Evolutionary conservation across 92 coral and sea anemone species (phyloP), one percentile per base, ranked within the genome.

Genomic region (Epizoanthus scotinus): DNA sequence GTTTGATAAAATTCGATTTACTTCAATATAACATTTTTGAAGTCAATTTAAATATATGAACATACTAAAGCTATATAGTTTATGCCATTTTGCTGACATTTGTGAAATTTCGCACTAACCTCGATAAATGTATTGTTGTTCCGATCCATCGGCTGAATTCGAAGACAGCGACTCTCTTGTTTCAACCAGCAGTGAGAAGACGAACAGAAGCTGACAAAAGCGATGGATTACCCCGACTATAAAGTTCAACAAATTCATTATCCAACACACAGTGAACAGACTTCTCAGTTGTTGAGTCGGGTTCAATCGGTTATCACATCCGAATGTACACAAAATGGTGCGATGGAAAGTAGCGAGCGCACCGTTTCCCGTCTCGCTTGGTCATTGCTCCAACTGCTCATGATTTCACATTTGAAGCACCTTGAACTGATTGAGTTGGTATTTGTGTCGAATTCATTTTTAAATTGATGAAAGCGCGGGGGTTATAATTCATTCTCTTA

Each of bases 391-490:
- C 54, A 44, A 38, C 17, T n/a, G 28, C 17, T 59, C 81, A 21
- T 24, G 63, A 26, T 75, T 75, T 75, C 56, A 7, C 15, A 55
- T 12, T 75, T 58, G 36, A 75, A 44, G 57, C 26, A 20, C 20
- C 81, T 59, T 24, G 68, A 57, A 55, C 24, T 59, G 67, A 75
- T 59, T 36, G 81, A 58, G 28, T 59, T 59, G 68, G 67, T 75
- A 38, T 59, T 75, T 75, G 67, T 38, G 81, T 38, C 81, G 68
- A 58, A 75, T 75, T 75, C 66, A 75, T 59, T 75, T 75, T 75
- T 67, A 75, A 75, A 75, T 75, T 75, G 61, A 59, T 75, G 68
- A 75, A 75, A 75, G 81, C 47, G 81, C 81, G 68, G 81, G 81
- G 81, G 81, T 75, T 63, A 75, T 75, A 67, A 75, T 58, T 75